Percentiles rank a stretch among this genome's conserved stretches.
Evolutionary conservation across 2,113 vertebrate species (phyloP).

Genomic region (Columba livia): DNA sequence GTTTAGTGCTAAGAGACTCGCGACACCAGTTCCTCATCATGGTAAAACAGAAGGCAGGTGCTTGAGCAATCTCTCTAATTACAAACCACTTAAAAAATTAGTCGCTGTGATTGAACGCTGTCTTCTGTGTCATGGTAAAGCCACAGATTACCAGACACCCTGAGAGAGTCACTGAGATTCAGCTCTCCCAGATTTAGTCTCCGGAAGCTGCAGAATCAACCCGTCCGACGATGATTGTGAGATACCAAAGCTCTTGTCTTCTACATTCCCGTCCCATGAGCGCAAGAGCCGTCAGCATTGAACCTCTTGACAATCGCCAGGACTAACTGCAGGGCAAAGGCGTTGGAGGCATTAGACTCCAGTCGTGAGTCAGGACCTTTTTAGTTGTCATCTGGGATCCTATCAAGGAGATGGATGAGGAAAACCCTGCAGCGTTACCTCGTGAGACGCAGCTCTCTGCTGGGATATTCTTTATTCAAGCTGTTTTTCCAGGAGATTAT

Average conservation of each 20-base stretch:
- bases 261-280: background rate
- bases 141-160: background rate
- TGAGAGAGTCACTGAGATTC: background rate
- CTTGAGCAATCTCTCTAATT: background rate
- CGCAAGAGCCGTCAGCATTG: background rate
- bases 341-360: background rate
- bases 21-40: background rate
- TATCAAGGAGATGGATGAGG: background rate
- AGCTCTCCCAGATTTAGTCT: background rate
- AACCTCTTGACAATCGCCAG: background rate
- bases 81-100: background rate
- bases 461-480: background rate
- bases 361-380: background rate
- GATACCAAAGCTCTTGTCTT: background rate
- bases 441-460: background rate
- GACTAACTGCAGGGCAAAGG: background rate
- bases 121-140: background rate
- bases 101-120: background rate
- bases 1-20: background rate
- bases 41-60: background rate
- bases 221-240: background rate
- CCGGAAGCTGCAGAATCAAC: background rate
- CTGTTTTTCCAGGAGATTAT: background rate
- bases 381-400: background rate
- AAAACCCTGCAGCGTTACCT: background rate